Evolutionary conservation across 2,888 invertebrate genomes (phyloP), one percentile per base, ranked within the genome.

Genomic region (Habrosyne pyritoides): DNA sequence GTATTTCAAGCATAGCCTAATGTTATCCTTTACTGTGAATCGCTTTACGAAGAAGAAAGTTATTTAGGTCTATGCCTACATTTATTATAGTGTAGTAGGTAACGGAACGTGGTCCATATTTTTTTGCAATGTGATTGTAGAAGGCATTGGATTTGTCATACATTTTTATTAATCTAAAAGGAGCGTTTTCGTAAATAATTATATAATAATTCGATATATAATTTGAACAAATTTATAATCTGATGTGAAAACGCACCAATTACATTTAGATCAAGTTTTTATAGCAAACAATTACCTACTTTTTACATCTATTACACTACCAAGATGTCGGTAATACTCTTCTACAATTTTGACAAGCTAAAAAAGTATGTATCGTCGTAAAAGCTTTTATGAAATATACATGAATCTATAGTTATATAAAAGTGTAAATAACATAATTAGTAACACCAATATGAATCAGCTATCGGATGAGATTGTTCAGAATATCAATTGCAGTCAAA

Each of bases 241-340:
- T 67, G 66, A 22, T 69, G 70, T 61, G 59, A 69, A 36, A 36
- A 71, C 68, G 69, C 67, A 70, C 63, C 66, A 65, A 68, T 64
- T 69, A 75, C 71, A 73, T 66, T 73, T 71, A 77, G 68, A 72
- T 78, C 62, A 68, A 69, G 61, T 72, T 80, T 75, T 61, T 69
- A 74, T 63, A 70, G 73, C 74, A 77, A 81, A 81, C 75, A 81
- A 81, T 73, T 76, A 77, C 8, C 24, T n/a, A 33, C 33, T 73
- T 80, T 77, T 68, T 77, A 77, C 74, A 83, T 79, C 72, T n/a
- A n/a, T n/a, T 79, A 69, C 78, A 79, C 72, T 79, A 69, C 79
- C 91, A 92, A 91, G 89, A 92, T 92, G 92, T 91, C 92, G 87
- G 90, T 89, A 85, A 86, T 86, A 87, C 79, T 88, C 82, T 80